Conservation (phyloP, 2,888 invertebrate genomes). For the Microdon myrmicae region DNA sequence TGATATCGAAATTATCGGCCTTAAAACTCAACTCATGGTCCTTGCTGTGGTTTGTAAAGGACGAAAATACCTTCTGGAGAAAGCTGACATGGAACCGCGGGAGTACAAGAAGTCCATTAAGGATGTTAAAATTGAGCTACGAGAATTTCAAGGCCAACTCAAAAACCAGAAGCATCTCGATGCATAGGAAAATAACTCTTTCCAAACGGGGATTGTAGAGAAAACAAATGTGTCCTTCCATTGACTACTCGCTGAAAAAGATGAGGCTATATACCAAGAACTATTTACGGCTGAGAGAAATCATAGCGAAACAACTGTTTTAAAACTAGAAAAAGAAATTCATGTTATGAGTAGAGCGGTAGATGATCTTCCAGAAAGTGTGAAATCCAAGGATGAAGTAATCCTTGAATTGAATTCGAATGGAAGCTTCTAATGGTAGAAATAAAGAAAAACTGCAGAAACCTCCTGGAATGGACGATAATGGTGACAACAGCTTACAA, state of each 20-base stretch:
- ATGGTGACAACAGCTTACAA: slow-evolving; percentile 58
- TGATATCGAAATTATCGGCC: slow-evolving; percentile 25
- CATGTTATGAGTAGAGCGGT: slow-evolving; percentile 60
- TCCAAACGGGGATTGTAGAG: slow-evolving; percentile 58
- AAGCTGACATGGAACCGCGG: slow-evolving; percentile 54
- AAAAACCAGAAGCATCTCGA: slow-evolving; percentile 40
- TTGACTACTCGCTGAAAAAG: slow-evolving; percentile 70
- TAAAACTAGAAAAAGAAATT: slow-evolving; percentile 63
- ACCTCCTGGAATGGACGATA: slow-evolving; percentile 51
- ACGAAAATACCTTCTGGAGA: slow-evolving; percentile 55
- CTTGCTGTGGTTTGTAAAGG: slow-evolving; percentile 54
- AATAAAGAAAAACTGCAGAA: slow-evolving; percentile 54
- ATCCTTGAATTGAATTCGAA: slow-evolving; percentile 58
- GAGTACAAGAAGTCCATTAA: slow-evolving; percentile 58
- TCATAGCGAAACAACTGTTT: slow-evolving; percentile 64
- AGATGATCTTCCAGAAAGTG: slow-evolving; percentile 58
- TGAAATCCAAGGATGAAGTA: slow-evolving; percentile 62
- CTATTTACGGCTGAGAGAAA: slow-evolving; percentile 70
- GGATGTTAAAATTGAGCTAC: slow-evolving; percentile 54
- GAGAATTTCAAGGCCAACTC: slow-evolving; percentile 10
- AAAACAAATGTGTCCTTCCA: slow-evolving; percentile 69
- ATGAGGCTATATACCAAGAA: slow-evolving; percentile 71
- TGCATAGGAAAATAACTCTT: slow-evolving; percentile 38
- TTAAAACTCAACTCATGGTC: slow-evolving; percentile 48
- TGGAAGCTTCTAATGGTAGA: slow-evolving; percentile 53